Evolutionary conservation across 1,140 invertebrate genomes (phyloP).

Genomic region (Ptiloglossa arizonensis): DNA sequence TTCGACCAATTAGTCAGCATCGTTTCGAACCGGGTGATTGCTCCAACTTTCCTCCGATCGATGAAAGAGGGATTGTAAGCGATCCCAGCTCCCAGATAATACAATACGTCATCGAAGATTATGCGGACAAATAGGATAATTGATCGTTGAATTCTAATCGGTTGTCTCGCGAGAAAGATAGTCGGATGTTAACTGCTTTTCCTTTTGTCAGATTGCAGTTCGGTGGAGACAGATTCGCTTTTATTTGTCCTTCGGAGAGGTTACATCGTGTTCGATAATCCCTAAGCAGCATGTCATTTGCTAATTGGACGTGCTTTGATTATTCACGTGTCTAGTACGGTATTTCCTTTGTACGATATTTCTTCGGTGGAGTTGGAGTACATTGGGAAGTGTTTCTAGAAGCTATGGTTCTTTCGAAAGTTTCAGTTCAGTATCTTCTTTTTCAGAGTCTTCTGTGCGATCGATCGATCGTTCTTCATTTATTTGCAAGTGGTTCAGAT

Average conservation of each 20-base stretch:
- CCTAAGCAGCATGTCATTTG: too few species aligned
- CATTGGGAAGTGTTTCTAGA: too few species aligned
- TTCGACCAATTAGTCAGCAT: slow-evolving; percentile 50
- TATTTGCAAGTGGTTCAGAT: too few species aligned
- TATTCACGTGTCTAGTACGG: too few species aligned
- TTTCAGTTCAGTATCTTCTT: too few species aligned
- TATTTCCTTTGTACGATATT: too few species aligned
- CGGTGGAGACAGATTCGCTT: background rate
- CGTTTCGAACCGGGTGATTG: slow-evolving; percentile 16
- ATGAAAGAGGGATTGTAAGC: background rate
- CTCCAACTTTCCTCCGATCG: background rate
- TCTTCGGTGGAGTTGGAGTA: too few species aligned
- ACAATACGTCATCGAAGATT: background rate
- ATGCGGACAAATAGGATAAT: slow-evolving; percentile 35
- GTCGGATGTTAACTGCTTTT: background rate
- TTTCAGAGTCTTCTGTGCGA: too few species aligned
- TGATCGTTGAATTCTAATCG: background rate
- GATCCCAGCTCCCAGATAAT: slow-evolving; percentile 2
- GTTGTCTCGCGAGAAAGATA: background rate
- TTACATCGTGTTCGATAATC: too few species aligned
- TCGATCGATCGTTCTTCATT: too few species aligned
- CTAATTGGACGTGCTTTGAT: too few species aligned
- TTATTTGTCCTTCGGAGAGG: background rate
- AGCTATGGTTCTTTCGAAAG: too few species aligned
- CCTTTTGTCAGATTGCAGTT: background rate